A percentile compares a stretch with the other conserved stretches of the same genome.
These are phyloP conservation scores for Phalangium opilio DNA, from an alignment of 2,888 invertebrate genomes.

Conservation along the genomic window DNA sequence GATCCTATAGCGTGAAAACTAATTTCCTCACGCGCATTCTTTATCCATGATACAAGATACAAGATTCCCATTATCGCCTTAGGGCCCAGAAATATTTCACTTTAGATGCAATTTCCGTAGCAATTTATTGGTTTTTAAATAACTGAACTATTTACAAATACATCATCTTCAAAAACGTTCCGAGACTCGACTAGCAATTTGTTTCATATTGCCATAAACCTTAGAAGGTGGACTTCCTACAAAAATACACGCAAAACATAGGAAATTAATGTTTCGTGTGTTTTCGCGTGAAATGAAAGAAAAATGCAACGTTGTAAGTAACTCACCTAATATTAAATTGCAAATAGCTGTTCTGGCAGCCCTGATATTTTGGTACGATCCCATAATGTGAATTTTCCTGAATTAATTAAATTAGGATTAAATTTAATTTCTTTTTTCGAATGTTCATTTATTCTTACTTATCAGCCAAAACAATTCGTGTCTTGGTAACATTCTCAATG, in stretches of 20 bases:
- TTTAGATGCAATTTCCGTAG: too few relatives aligned
- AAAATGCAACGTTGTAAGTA: background rate
- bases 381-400: constrained; percentile 85
- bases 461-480: constrained; percentile 91
- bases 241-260: constrained; percentile 18
- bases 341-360: constrained; percentile 86
- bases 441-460: constrained; percentile 29
- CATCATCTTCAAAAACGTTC: constrained; percentile 32
- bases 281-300: background rate
- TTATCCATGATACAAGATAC: too few relatives aligned
- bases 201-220: constrained; percentile 85
- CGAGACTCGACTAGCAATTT: constrained; percentile 64
- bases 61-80: too few relatives aligned
- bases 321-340: constrained; percentile 71
- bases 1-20: too few relatives aligned
- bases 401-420: constrained; percentile 16
- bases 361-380: constrained; percentile 92
- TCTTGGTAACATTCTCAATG: constrained; percentile 97
- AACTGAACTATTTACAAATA: background rate
- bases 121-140: too few relatives aligned
- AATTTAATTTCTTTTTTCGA: background rate
- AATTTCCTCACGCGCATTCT: too few relatives aligned
- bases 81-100: too few relatives aligned
- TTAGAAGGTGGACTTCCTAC: constrained; percentile 83
- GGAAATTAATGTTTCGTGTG: too few relatives aligned